phyloP scores from a whole-genome alignment of 2,888 invertebrate genomes.

The Sminthurinus aureus region DNA sequence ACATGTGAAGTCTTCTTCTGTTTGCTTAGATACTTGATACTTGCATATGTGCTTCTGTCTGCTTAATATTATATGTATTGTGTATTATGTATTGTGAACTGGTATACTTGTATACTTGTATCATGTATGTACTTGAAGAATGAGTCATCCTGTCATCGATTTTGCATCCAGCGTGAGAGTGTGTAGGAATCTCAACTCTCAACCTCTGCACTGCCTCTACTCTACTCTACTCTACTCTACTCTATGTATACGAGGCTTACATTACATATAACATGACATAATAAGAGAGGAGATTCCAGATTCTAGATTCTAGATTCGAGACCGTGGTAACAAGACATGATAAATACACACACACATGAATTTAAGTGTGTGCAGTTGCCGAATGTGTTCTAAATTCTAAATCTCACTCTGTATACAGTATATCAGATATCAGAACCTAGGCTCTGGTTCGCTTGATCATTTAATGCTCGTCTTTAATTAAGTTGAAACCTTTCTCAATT shows the following conservation, averaged over 20 bases:
- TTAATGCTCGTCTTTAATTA: not conserved
- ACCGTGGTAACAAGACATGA: no score
- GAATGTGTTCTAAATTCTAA: no score
- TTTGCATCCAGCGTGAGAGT: constrained; percentile 2
- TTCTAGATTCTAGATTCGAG: not conserved
- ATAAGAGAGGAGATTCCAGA: no score
- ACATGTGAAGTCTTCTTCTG: no score
- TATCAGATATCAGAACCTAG: no score
- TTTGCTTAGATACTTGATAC: no score
- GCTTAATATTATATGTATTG: no score
- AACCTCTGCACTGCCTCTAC: not conserved
- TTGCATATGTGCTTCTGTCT: no score
- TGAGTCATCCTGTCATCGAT: constrained; percentile 42
- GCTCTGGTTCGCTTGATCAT: not conserved
- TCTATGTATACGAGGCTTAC: not conserved
- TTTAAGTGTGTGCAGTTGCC: no score
- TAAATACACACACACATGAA: no score
- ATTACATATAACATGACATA: not conserved
- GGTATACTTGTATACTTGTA: constrained; percentile 10
- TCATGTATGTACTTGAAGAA: constrained; percentile 19
- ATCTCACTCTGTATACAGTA: no score
- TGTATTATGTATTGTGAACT: not conserved
- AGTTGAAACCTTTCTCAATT: not conserved
- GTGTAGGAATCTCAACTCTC: constrained; percentile 2
- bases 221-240: not conserved